phyloP scores from a whole-genome alignment of 2,888 invertebrate genomes.

The Anoncus sp. region DNA sequence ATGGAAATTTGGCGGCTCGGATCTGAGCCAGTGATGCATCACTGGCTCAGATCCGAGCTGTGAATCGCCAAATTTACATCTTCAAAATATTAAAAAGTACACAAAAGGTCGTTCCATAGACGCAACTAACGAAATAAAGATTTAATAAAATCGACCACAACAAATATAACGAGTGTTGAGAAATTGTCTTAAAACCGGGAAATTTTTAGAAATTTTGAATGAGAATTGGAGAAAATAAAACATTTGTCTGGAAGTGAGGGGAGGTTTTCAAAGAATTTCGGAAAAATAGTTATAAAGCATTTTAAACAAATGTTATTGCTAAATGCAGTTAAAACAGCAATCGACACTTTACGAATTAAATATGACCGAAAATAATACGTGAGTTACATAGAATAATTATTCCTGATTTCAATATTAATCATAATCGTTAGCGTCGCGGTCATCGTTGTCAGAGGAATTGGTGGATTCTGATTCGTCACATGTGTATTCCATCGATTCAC shows the following conservation, averaged over 20 bases:
- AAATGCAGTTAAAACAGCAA: slow-evolving; percentile 39
- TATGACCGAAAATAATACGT: slow-evolving; percentile 44
- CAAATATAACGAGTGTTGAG: too few species aligned
- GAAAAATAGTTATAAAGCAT: slow-evolving; percentile 36
- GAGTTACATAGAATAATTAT: slow-evolving; percentile 22
- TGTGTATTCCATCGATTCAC: slow-evolving; percentile 4
- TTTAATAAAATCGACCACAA: too few species aligned
- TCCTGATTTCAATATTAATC: slow-evolving; percentile 25
- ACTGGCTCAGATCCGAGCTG: too few species aligned
- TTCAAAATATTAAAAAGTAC: too few species aligned
- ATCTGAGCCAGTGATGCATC: too few species aligned
- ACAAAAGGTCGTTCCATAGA: too few species aligned
- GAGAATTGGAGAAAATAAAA: slow-evolving; percentile 13
- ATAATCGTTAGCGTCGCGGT: slow-evolving; percentile 13
- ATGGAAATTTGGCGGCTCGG: too few species aligned
- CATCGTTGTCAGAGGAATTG: slow-evolving; percentile 12
- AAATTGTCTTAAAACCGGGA: too few species aligned
- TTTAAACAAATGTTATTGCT: slow-evolving; percentile 46
- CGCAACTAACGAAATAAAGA: too few species aligned
- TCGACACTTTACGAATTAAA: slow-evolving; percentile 43
- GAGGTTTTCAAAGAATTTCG: slow-evolving; percentile 37
- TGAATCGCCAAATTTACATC: too few species aligned
- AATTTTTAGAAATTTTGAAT: slow-evolving; percentile 32
- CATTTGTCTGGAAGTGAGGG: slow-evolving; percentile 39
- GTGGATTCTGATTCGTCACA: slow-evolving; percentile 19